Evolutionary conservation across 2,888 invertebrate species (phyloP), one percentile per base, ranked within the genome.

Genomic region (Lasioglossum lativentre): DNA sequence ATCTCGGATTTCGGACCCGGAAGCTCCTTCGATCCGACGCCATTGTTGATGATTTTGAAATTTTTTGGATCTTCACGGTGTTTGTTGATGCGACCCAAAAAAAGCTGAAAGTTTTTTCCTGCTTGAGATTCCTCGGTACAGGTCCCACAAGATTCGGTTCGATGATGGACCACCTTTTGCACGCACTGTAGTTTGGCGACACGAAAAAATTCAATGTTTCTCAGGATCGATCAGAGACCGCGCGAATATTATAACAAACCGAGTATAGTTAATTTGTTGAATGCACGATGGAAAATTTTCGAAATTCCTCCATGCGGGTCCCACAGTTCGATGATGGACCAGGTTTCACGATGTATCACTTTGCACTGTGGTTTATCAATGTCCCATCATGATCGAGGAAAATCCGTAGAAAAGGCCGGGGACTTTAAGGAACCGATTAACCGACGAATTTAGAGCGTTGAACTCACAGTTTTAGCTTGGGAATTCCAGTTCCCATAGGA

Each of bases 1-100:
- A 78, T 83, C 85, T 82, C 82, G 86, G 82, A 82, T 88, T 86
- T 89, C 52, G 52, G 52, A 52, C 52, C 52, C 85, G 86, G 77
- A 68, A 84, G 71, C 78, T 27, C 8, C 59, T 14, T 4, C 77
- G 73, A 83, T 81, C 80, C 79, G 82, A 27, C 59, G 27, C 59
- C 27, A 59, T 27, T 27, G n/a, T 27, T 5, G 59, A 0, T 0
- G 27, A 14, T 59, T 14, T 5, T 1, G n/a, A 10, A 27, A 27
- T 27, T 14, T 2, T 8, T 23, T 14, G 34, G 34, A 34, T 34
- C 34, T 3, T 34, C 34, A 12, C 45, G 45, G 16, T 45, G 16
- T 47, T 47, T 19, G 19, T 19, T 47, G 47, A 47, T 38, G 6
- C 38, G 19, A 5, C 12, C 5, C 14, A 19, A 19, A 2, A 19